A percentile compares a stretch with the other conserved stretches of the same genome.
phyloP scores from a whole-genome alignment of 1,140 invertebrate species.

The Drosophila sulfurigaster region DNA sequence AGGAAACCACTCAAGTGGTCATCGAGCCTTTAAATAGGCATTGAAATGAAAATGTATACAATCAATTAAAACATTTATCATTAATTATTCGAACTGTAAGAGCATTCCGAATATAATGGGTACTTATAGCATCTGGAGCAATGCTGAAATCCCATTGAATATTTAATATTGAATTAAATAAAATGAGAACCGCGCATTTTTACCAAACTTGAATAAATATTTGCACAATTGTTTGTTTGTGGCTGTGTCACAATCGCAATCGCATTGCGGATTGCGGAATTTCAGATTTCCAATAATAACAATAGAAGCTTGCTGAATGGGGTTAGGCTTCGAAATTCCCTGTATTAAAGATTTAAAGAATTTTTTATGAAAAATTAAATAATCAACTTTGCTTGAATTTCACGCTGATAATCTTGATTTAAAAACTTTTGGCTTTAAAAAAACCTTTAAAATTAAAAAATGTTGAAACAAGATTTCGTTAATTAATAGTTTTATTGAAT shows the following conservation, averaged over 20 bases:
- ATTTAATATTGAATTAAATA: slow-evolving; percentile 65
- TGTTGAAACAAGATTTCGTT: too few relatives aligned
- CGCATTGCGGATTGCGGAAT: slow-evolving; percentile 35
- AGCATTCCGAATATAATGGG: slow-evolving; percentile 42
- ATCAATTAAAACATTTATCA: slow-evolving; percentile 68
- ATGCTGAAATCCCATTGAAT: slow-evolving; percentile 53
- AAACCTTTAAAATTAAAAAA: too few relatives aligned
- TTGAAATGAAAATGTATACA: slow-evolving; percentile 57
- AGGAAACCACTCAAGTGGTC: neutral
- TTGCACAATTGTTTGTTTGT: slow-evolving; percentile 58
- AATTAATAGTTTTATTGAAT: too few relatives aligned
- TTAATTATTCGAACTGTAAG: slow-evolving; percentile 69
- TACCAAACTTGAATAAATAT: slow-evolving; percentile 66
- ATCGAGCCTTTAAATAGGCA: slow-evolving; percentile 20
- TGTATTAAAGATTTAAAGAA: neutral
- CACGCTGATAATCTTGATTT: too few relatives aligned
- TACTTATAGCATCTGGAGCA: slow-evolving; percentile 5
- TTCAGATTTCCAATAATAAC: slow-evolving; percentile 1
- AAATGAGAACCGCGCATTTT: slow-evolving; percentile 41
- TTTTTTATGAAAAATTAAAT: too few relatives aligned
- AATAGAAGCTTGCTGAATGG: neutral
- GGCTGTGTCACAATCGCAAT: slow-evolving; percentile 51
- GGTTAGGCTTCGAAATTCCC: neutral
- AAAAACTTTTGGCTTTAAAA: too few relatives aligned
- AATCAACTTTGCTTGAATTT: too few relatives aligned